A percentile compares a stretch with the other conserved stretches of the same genome.
Evolutionary conservation across 2,888 invertebrate species (phyloP).

Genomic region (Tromatobia lineatoria): DNA sequence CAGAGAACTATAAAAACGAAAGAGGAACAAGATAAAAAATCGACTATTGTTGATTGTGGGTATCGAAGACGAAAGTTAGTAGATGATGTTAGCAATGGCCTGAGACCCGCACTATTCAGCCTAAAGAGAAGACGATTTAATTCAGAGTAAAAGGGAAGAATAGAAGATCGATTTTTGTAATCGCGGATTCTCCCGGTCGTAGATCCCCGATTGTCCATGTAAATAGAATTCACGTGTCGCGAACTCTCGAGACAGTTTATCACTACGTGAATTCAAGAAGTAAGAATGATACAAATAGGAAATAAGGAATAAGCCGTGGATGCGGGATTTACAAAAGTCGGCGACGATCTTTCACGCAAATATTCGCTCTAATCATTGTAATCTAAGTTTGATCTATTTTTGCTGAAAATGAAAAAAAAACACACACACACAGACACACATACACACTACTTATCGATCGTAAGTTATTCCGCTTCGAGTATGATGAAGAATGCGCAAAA

Average conservation of each 20-base stretch:
- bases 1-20: conserved; percentile 25
- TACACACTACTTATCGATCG: conserved; percentile 72
- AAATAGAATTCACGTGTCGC: conserved; percentile 23
- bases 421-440: conserved; percentile 30
- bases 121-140: conserved; percentile 28
- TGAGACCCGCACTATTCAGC: conserved; percentile 32
- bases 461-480: conserved; percentile 78
- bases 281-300: conserved; percentile 20
- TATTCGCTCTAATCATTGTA: conserved; percentile 72
- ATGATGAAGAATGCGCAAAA: conserved; percentile 51
- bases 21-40: background rate
- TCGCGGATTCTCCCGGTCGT: conserved; percentile 9
- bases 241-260: conserved; percentile 9
- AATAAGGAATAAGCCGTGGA: conserved; percentile 17
- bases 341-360: conserved; percentile 77
- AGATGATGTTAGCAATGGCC: conserved; percentile 3
- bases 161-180: conserved; percentile 24
- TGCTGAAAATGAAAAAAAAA: conserved; percentile 70
- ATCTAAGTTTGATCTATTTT: conserved; percentile 79
- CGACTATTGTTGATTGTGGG: conserved; percentile 32
- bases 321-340: conserved; percentile 37
- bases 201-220: conserved; percentile 24
- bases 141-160: conserved; percentile 7
- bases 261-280: conserved; percentile 25
- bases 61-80: conserved; percentile 40